Base-by-base conservation (phyloP, 2,797 vertebrate genomes). In the Tauraco hartlaubi region DNA sequence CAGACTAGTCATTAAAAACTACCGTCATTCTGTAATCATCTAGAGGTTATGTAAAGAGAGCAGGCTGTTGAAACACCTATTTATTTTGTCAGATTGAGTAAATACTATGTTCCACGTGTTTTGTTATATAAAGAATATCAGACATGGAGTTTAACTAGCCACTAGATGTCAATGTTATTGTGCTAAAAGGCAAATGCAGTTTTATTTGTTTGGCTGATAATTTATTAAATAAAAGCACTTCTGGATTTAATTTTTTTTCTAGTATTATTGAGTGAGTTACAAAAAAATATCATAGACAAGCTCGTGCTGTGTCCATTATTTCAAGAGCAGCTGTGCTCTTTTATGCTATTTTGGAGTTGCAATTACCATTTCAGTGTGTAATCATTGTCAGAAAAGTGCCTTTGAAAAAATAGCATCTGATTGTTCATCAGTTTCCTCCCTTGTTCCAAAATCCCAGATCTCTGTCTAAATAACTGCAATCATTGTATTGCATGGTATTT, bases 151-250 rank as follows among this genome's bases (percentile, higher is more conserved):
- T 80, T 58, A 86, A 84, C 31, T 81, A 92, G 59, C 94, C 95
- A 94, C 96, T 96, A 97, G 94, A 41, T 96, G 95, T 97, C 95
- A 88, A 85, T 90, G 74, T 96, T 94, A 95, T 69, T 86, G 73
- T 92, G 83, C 55, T 86, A 29, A 90, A 88, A 71, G 48, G 17
- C 56, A 88, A 84, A 85, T 59, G 11, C 39, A 48, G 17, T 82
- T 90, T 64, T 76, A 95, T 93, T 96, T 97, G 77, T 97, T 93
- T 95, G 95, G 90, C 94, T 92, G 69, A 82, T 88, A 67, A 91
- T 74, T 73, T 74, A 84, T 39, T 93, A 67, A 74, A 67, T 92
- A 90, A 87, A 91, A 92, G 23, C 52, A 67, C 26, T 77, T 90
- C 23, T 46, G 46, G 61, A 43, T 91, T 91, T 52, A 29, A n/a